These are phyloP conservation scores for Eulemur rufifrons DNA, from an alignment of 2,113 vertebrate genomes.

Conservation along the genomic window DNA sequence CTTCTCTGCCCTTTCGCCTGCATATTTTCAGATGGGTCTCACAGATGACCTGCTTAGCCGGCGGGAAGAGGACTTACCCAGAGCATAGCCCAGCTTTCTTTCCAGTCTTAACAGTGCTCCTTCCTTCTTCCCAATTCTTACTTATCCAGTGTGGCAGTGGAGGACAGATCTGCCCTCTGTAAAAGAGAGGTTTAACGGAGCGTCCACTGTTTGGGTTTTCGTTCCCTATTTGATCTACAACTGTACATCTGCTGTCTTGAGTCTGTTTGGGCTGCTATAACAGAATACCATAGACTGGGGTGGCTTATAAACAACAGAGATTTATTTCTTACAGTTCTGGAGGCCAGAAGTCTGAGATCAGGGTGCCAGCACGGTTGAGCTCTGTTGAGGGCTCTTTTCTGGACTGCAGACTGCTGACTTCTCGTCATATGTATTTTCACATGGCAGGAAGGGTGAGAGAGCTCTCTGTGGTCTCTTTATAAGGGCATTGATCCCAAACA, in stretches of 20 bases:
- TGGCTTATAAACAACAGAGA: background rate
- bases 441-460: background rate
- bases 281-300: background rate
- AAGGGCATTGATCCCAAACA: background rate
- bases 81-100: background rate
- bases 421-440: background rate
- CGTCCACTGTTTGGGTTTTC: background rate
- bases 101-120: background rate
- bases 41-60: conserved; percentile 45
- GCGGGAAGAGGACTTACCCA: conserved; percentile 1
- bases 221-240: background rate
- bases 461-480: background rate
- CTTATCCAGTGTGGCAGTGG: background rate
- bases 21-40: conserved; percentile 7
- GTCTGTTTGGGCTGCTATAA: background rate
- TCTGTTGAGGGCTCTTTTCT: background rate
- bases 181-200: conserved; percentile 24
- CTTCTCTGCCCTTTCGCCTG: background rate
- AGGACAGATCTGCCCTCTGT: background rate
- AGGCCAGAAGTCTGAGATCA: background rate
- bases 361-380: background rate
- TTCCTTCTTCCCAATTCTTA: background rate
- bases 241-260: background rate
- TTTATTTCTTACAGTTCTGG: background rate
- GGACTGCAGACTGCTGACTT: background rate